Conservation (phyloP, 2,797 vertebrate species). For the Lithobates sylvaticus region DNA sequence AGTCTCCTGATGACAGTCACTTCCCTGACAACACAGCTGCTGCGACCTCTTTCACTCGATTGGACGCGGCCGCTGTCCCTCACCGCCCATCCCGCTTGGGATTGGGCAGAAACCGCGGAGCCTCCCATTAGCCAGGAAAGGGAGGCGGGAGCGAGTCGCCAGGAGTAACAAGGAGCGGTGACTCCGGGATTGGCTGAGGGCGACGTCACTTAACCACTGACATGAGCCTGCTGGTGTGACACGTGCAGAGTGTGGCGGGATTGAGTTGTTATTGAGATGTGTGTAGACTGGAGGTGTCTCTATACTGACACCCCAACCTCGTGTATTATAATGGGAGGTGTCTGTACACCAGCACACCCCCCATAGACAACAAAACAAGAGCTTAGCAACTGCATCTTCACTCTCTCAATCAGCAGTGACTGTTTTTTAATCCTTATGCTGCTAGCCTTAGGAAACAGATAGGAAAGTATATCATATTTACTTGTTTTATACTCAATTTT, state of each 20-base stretch:
- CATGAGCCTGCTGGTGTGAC: not conserved
- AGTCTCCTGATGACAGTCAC: constrained; percentile 27
- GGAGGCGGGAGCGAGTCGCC: constrained; percentile 21
- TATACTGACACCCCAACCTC: too few relatives aligned
- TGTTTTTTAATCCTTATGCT: too few relatives aligned
- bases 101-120: constrained; percentile 33
- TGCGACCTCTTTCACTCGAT: not conserved
- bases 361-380: too few relatives aligned
- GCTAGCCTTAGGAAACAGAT: too few relatives aligned
- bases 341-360: too few relatives aligned
- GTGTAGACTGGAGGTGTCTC: too few relatives aligned
- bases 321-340: too few relatives aligned
- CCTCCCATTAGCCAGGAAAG: constrained; percentile 54
- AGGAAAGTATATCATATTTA: too few relatives aligned
- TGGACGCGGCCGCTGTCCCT: constrained; percentile 52
- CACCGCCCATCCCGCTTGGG: not conserved
- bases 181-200: not conserved
- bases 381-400: too few relatives aligned
- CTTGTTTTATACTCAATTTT: too few relatives aligned
- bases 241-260: constrained; percentile 1
- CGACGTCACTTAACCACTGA: not conserved
- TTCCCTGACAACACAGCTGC: constrained; percentile 50
- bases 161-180: constrained; percentile 43
- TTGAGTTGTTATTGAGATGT: too few relatives aligned
- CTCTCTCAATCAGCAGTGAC: too few relatives aligned